Conservation (phyloP, 2,113 vertebrate species). For the Tragelaphus buxtoni region DNA sequence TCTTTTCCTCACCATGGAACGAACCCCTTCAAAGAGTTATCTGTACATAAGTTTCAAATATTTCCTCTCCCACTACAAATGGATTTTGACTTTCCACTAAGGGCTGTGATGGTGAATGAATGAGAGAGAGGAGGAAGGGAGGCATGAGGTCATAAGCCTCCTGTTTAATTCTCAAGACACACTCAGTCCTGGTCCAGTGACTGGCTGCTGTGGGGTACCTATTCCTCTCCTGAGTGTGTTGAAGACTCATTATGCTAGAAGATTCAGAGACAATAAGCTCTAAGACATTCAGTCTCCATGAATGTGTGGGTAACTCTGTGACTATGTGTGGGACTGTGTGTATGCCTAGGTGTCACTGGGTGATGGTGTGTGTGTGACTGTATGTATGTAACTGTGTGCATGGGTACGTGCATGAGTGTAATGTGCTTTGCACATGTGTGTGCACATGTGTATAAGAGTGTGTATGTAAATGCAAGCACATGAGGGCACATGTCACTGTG, state of each 20-base stretch:
- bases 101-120: too few relatives aligned
- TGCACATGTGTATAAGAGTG: background rate
- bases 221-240: background rate
- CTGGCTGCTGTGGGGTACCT: fast-evolving
- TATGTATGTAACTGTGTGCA: background rate
- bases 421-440: background rate
- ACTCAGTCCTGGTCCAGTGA: background rate
- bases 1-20: background rate
- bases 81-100: background rate
- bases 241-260: background rate
- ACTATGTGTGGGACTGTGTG: background rate
- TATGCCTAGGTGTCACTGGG: background rate
- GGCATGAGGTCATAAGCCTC: background rate
- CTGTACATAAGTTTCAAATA: background rate
- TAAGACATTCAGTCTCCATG: background rate
- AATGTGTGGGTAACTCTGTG: background rate
- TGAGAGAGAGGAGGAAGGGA: background rate
- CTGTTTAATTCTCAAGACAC: background rate
- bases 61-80: background rate
- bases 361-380: background rate
- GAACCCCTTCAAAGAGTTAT: background rate
- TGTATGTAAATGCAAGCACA: background rate
- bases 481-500: background rate
- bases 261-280: background rate
- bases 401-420: background rate